Conservation (phyloP, 2,113 vertebrate genomes). For the Catagonus wagneri region DNA sequence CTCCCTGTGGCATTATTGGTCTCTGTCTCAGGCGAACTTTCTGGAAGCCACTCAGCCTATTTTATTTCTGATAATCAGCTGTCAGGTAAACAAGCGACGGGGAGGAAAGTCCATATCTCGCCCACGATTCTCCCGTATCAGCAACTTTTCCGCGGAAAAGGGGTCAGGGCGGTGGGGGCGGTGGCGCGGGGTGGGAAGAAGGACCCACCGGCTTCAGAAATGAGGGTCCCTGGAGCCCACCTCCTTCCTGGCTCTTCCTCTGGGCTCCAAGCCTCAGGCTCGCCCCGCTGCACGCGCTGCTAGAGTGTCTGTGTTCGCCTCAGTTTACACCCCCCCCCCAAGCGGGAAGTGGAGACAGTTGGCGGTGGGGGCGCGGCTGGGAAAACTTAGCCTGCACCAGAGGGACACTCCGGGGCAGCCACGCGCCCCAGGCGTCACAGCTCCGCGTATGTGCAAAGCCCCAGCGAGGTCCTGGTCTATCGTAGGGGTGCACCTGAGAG, state of each 20-base stretch:
- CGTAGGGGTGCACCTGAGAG: too few species aligned
- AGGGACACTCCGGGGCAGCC: background rate
- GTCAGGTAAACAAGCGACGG: background rate
- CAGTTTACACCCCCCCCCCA: background rate
- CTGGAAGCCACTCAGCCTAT: background rate
- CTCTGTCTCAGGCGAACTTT: background rate
- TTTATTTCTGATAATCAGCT: background rate
- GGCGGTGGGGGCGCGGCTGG: fast-evolving
- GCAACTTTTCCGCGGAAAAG: background rate
- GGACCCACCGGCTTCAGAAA: background rate
- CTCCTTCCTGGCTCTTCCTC: background rate
- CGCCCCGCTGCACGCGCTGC: fast-evolving
- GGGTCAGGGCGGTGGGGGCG: background rate
- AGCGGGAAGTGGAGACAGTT: background rate
- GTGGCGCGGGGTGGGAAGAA: fast-evolving
- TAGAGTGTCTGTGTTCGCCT: slow-evolving; percentile 37
- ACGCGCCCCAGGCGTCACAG: fast-evolving
- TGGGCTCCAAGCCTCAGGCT: background rate
- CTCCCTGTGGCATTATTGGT: background rate
- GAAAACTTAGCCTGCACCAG: too few species aligned
- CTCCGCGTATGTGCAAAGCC: background rate
- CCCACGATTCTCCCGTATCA: background rate
- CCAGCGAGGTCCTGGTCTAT: background rate
- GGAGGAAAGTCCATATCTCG: slow-evolving; percentile 61
- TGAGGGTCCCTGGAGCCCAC: fast-evolving